Base-by-base conservation (phyloP, 2,113 vertebrate species). In the Hystrix brachyura region DNA sequence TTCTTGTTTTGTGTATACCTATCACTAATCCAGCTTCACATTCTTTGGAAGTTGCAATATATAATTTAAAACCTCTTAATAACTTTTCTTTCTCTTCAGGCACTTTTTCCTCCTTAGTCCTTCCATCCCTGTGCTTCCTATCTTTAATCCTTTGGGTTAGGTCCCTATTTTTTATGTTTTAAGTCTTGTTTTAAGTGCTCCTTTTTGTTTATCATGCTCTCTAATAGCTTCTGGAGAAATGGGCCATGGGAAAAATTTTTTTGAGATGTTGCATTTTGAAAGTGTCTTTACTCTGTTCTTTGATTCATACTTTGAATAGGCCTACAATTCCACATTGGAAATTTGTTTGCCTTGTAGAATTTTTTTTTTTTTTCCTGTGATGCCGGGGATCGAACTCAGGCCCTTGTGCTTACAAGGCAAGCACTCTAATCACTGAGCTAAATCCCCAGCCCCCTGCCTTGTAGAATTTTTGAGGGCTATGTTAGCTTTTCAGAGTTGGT, bases 271-370 rank as follows among this genome's bases (percentile, higher is more conserved):
- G 29, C 11, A 29, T 76, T 25, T 46, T 91, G 18, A 69, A 60
- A 67, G 27, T 59, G 9, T 67, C 48, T 94, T 62, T 79, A 64
- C 57, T 86, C n/a, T 17, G 32, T 34, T 51, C 5, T 67, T 76
- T 87, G 15, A 87, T 48, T 76, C 62, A 46, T 43, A 76, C 43
- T 82, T 74, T 74, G 11, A 55, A 51, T 80, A 29, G 34, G 17
- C 67, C 29, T 69, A 64, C 43, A 91, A n/a, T 46, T 74, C 11
- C 81, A 57, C 72, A 32, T 9, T 65, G 65, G 23, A 95, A 95
- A 64, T 94, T 93, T 15, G 29, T 93, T 90, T 90, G 59, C 67
- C 71, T 48, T 59, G 78, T 71, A 57, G 21, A 80, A 38, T 51
- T 85, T 80, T 85, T 90, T 38, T 38, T 38, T 38, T 38, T 38